Evolutionary conservation across 2,797 vertebrate genomes (phyloP), one percentile per base, ranked within the genome.

Genomic region (Geotrypetes seraphini): DNA sequence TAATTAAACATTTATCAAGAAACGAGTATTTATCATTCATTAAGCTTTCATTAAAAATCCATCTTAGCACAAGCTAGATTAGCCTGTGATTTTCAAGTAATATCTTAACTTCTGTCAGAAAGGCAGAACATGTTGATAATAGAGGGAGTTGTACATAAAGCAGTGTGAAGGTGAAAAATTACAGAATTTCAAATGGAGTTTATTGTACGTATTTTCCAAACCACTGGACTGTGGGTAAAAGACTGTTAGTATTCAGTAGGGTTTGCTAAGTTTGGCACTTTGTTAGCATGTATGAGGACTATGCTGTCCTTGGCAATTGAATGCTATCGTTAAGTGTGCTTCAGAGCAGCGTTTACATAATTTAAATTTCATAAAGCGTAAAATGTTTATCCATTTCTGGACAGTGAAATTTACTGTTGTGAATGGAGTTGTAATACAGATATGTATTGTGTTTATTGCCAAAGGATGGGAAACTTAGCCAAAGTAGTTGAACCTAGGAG

Each of bases 1-100:
- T 85, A 85, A 85, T 85, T 85, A 83, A 83, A 84, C 80, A 83
- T 83, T 84, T 83, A 80, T 83, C 80, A 84, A 81, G 78, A 84
- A 81, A 77, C 45, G 57, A 81, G 78, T 81, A 84, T 84, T 83
- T 84, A 82, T 84, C 77, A 83, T 80, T 86, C 78, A 84, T 85
- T 84, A 84, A 81, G 82, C 65, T 83, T 84, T 79, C 77, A 83
- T 84, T 84, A 78, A 85, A 79, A 82, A 79, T 78, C 73, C 73
- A 78, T 84, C 65, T 73, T 66, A 55, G 67, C 57, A 51, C 47
- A 68, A 67, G 69, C 73, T 69, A 69, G 78, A 77, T 81, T 70
- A 81, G 66, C 78, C 65, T 52, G 60, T 71, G 73, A 71, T 78
- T 78, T 79, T 70, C 66, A 66, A 68, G 63, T 59, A 68, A 69